These are phyloP conservation scores for Rhogogaster chlorosoma DNA, from an alignment of 2,888 invertebrate genomes.

Conservation along the genomic window DNA sequence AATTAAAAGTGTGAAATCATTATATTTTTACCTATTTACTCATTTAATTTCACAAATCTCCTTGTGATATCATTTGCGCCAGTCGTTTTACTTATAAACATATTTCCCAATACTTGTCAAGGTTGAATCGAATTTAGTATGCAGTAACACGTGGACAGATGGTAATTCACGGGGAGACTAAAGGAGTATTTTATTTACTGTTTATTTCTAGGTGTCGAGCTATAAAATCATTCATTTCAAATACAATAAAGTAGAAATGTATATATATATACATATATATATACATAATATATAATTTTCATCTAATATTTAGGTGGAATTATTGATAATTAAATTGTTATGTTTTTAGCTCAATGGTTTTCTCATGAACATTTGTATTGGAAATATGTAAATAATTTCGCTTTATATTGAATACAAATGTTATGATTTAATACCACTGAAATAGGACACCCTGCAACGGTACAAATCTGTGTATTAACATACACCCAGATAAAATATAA, in stretches of 20 bases:
- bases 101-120: neutral
- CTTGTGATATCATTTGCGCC: neutral
- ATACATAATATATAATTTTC: constrained; percentile 46
- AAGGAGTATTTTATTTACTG: neutral
- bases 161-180: neutral
- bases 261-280: too few species aligned
- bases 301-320: constrained; percentile 47
- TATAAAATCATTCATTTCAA: constrained; percentile 46
- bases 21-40: neutral
- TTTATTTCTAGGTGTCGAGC: constrained; percentile 42
- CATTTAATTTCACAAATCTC: neutral
- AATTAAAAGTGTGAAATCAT: neutral
- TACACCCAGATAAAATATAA: constrained; percentile 29
- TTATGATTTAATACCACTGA: constrained; percentile 9
- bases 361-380: neutral
- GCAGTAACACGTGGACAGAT: neutral
- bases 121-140: neutral
- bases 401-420: constrained; percentile 9
- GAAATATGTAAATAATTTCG: neutral
- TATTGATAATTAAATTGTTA: constrained; percentile 42
- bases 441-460: constrained; percentile 26
- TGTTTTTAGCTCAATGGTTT: constrained; percentile 28
- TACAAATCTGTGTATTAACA: constrained; percentile 23
- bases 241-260: constrained; percentile 50
- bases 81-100: neutral